A percentile compares a stretch with the other conserved stretches of the same genome.
Evolutionary conservation across 2,888 invertebrate genomes (phyloP).

Genomic region (Drosophila setosimentum): DNA sequence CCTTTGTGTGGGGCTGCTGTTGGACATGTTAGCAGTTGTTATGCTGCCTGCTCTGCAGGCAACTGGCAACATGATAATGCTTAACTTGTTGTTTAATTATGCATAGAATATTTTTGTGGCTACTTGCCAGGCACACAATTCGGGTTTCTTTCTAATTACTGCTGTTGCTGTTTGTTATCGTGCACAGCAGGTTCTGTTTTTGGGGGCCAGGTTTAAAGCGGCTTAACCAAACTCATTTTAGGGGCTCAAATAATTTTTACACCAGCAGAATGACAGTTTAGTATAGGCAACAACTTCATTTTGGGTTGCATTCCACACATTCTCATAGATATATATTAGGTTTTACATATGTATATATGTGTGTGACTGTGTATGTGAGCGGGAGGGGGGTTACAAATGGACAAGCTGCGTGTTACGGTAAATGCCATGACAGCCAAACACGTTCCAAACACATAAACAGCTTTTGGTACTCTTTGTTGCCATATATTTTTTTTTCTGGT

Average conservation of each 20-base stretch:
- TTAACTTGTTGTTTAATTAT: slow-evolving; percentile 74
- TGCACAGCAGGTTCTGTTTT: slow-evolving; percentile 21
- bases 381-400: slow-evolving; percentile 57
- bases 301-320: slow-evolving; percentile 52
- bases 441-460: slow-evolving; percentile 75
- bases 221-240: slow-evolving; percentile 56
- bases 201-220: slow-evolving; percentile 38
- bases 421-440: slow-evolving; percentile 58
- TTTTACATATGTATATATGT: slow-evolving; percentile 22
- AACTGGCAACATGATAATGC: slow-evolving; percentile 59
- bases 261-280: slow-evolving; percentile 62
- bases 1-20: slow-evolving; percentile 13
- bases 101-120: slow-evolving; percentile 56
- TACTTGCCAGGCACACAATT: slow-evolving; percentile 12
- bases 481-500: slow-evolving; percentile 9
- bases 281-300: slow-evolving; percentile 66
- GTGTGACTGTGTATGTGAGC: background rate
- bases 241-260: slow-evolving; percentile 44
- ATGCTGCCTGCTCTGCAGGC: slow-evolving; percentile 7
- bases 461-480: slow-evolving; percentile 54
- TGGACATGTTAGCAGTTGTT: slow-evolving; percentile 9
- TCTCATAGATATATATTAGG: slow-evolving; percentile 26
- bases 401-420: slow-evolving; percentile 59
- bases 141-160: slow-evolving; percentile 56
- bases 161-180: slow-evolving; percentile 57